Conservation (phyloP, 2,888 invertebrate genomes). For the Pristionchus exspectatus region DNA sequence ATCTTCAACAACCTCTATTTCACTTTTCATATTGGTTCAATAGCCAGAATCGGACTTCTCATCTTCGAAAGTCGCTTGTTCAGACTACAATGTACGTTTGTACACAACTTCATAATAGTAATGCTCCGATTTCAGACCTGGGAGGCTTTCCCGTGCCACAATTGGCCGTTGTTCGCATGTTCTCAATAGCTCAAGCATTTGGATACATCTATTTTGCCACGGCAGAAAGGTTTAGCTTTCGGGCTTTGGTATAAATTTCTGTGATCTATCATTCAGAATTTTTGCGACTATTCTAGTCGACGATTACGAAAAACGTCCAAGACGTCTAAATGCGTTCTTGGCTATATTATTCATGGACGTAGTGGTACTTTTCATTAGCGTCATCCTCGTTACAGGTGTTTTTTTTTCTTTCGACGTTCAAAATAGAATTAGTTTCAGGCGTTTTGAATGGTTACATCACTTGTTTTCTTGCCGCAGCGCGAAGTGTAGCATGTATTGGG, state of each 20-base stretch:
- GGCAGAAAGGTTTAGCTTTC: not conserved
- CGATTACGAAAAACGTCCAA: not conserved
- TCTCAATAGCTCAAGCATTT: not conserved
- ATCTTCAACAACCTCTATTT: not conserved
- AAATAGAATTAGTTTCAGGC: not conserved
- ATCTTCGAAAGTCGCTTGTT: not conserved
- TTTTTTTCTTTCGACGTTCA: not conserved
- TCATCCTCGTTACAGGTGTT: not conserved
- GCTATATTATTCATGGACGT: not conserved
- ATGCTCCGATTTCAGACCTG: not conserved
- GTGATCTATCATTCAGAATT: not conserved
- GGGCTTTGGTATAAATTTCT: not conserved
- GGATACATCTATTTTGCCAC: not conserved
- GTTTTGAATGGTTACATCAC: not conserved
- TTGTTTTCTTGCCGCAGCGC: not conserved
- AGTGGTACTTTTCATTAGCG: not conserved
- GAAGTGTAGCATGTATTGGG: not conserved
- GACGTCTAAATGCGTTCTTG: not conserved
- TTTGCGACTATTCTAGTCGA: not conserved
- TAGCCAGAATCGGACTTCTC: not conserved
- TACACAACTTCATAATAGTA: not conserved
- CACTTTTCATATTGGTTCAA: not conserved
- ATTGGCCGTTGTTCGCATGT: not conserved
- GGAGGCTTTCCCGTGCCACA: not conserved
- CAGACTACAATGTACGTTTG: not conserved